These are phyloP conservation scores for Squalus acanthias DNA, from an alignment of 2,797 vertebrate genomes.

Conservation along the genomic window DNA sequence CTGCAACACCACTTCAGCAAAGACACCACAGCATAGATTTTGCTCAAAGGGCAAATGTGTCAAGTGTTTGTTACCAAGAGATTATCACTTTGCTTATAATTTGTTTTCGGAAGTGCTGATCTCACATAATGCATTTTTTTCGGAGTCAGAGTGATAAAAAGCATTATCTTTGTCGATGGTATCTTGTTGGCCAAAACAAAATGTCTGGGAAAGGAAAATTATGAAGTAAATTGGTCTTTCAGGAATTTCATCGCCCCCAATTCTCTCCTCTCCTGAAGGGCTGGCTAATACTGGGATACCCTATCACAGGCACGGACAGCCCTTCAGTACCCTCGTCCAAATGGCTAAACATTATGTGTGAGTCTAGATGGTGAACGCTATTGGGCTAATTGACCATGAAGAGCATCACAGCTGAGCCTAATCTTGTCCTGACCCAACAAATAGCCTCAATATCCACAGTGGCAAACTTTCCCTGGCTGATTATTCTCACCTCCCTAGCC, in stretches of 20 bases:
- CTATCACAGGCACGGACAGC: background rate
- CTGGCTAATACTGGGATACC: too few relatives aligned
- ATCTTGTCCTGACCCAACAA: too few relatives aligned
- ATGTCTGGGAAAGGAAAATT: background rate
- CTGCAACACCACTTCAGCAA: background rate
- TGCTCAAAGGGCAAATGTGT: constrained; percentile 10
- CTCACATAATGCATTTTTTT: background rate
- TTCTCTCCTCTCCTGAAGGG: too few relatives aligned
- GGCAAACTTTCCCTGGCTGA: too few relatives aligned
- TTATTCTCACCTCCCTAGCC: too few relatives aligned
- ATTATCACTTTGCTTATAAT: background rate
- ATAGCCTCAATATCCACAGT: too few relatives aligned
- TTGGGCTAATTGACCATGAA: too few relatives aligned
- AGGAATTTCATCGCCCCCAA: too few relatives aligned
- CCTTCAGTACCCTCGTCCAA: background rate
- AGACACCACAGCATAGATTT: background rate
- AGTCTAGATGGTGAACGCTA: too few relatives aligned
- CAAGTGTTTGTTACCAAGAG: background rate
- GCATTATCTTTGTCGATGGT: background rate
- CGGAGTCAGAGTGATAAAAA: background rate
- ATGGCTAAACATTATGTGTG: background rate
- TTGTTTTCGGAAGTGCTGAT: background rate
- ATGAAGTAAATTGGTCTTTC: background rate
- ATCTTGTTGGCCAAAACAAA: background rate
- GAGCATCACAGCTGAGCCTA: too few relatives aligned